Evolutionary conservation across 2,113 vertebrate genomes (phyloP), one percentile per base, ranked within the genome.

Genomic region (Pseudorectes ferrugineus): DNA sequence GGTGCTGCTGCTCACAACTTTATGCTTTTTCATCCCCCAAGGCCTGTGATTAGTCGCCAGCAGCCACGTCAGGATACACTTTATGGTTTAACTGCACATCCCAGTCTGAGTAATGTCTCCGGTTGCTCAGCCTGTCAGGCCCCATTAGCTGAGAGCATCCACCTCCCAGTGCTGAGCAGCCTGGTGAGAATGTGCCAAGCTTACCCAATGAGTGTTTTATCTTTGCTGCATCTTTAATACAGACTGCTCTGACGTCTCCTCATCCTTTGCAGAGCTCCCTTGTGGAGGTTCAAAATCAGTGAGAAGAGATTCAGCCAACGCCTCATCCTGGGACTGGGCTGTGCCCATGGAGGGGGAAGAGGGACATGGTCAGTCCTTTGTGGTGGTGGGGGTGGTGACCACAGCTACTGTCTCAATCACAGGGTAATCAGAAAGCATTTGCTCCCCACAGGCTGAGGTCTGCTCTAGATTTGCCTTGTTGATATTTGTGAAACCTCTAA

Each of bases 401-500:
- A 28, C 51, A 67, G 28, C 19, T 2, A 0, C 2, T 5, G n/a
- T 40, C 45, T 75, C 36, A 21, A 2, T 23, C 35, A 23, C 0
- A 2, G 29, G n/a, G 31, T 28, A 18, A 66, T 61, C 9, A 2
- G 45, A 75, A 72, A 91, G 36, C 21, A 22, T 59, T 46, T 75
- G 62, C 59, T 91, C 48, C 63, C 57, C 62, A 48, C 58, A 28
- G 74, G 31, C 62, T 36, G n/a, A 73, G n/a, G 12, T 43, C 40
- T 89, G 36, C 71, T 91, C 62, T 46, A 78, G 17, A 45, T 82
- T 25, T 72, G 54, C 48, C 40, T 91, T 55, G 62, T 55, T 84
- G 81, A 12, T 93, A 85, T 95, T 94, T 89, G n/a, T 82, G 35
- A 92, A 96, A 51, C 51, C 49, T 90, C 51, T 72, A 75, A 97